Evolutionary conservation across 2,888 invertebrate genomes (phyloP).

Genomic region (Lasiommata megera): DNA sequence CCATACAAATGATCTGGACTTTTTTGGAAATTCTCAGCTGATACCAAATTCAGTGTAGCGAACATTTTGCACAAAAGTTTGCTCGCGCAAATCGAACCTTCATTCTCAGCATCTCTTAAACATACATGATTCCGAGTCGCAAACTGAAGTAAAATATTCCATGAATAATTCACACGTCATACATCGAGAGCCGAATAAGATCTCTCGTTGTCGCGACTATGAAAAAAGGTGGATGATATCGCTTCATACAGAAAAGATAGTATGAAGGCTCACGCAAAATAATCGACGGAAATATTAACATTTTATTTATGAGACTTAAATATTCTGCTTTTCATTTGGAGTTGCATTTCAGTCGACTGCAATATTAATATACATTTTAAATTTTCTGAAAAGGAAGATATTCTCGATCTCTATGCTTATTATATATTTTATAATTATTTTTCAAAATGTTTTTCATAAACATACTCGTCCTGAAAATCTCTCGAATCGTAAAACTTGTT

Average conservation of each 20-base stretch:
- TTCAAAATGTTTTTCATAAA: too few relatives aligned
- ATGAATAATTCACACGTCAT: conserved; percentile 72
- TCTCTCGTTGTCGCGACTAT: conserved; percentile 10
- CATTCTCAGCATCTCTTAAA: conserved; percentile 50
- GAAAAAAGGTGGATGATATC: conserved; percentile 11
- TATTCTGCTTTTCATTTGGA: background rate
- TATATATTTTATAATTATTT: background rate
- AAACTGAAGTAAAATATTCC: conserved; percentile 64
- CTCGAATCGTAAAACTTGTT: too few relatives aligned
- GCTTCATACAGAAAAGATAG: conserved; percentile 1
- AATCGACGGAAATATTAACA: background rate
- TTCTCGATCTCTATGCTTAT: background rate
- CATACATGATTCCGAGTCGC: conserved; percentile 57
- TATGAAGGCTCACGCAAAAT: conserved; percentile 1
- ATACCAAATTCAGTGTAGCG: background rate
- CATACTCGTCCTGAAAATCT: too few relatives aligned
- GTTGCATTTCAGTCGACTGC: background rate
- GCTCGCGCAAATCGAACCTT: conserved; percentile 40
- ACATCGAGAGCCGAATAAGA: conserved; percentile 54
- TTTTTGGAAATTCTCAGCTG: background rate
- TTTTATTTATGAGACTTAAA: background rate
- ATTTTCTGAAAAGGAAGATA: background rate
- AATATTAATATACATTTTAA: background rate
- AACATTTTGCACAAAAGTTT: conserved; percentile 6
- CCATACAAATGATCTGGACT: conserved; percentile 35